Evolutionary conservation across 2,888 invertebrate species (phyloP), one percentile per base, ranked within the genome.

Genomic region (Agrochola lychnidis): DNA sequence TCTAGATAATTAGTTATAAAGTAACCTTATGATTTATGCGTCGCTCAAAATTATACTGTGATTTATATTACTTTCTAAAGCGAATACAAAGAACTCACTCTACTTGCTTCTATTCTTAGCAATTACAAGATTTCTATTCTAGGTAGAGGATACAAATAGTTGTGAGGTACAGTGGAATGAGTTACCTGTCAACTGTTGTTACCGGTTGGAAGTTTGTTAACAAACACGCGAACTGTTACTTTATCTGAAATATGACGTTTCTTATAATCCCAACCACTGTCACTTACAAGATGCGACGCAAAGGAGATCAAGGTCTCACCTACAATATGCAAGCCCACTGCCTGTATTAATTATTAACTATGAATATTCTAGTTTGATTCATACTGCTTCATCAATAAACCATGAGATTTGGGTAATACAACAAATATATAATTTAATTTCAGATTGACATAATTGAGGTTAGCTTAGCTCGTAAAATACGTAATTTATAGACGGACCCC

Each of bases 1-100:
- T 85, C 71, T 70, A 83, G 82, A 36, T 36, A 36, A 36, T 36
- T 36, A 36, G 36, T 76, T 78, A 80, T 88, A 82, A 83, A 79
- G 61, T 86, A 79, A 80, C 82, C 69, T 79, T 74, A 59, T 88
- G 88, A 87, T 87, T 87, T 80, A 87, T 86, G 73, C 69, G 81
- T 62, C 62, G 77, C 73, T 88, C 72, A 68, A 79, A 86, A 80
- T 83, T 79, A 76, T 83, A 66, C 57, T 70, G 59, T 76, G 83
- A 81, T 86, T 88, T 88, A 86, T 81, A 76, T 67, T 75, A 73
- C 12, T 63, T 61, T 63, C 36, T 66, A 22, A 63, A 87, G 36
- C n/a, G 57, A 78, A 67, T 73, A 76, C 48, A 83, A 81, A 88
- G 77, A 81, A 70, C 63, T 68, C 22, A 42, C 45, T 57, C 7